Evolutionary conservation across 1,140 invertebrate genomes (phyloP).

Genomic region (Brachionus koreanus): DNA sequence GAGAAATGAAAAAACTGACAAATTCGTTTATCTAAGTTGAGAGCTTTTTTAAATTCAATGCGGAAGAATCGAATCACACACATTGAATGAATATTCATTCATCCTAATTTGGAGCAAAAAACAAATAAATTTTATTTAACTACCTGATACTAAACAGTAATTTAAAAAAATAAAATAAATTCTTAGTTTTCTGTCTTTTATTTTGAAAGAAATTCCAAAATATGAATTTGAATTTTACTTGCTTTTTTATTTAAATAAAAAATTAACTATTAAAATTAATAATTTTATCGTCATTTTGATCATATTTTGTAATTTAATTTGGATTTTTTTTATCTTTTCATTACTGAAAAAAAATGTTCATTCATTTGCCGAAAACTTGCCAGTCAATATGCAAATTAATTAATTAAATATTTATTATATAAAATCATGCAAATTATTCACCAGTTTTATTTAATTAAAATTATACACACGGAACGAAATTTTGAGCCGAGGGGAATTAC

Average conservation of each 20-base stretch:
- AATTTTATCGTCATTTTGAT: too few relatives aligned
- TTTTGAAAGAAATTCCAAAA: too few relatives aligned
- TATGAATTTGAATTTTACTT: neutral
- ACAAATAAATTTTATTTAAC: neutral
- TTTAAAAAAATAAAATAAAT: neutral
- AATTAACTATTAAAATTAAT: neutral
- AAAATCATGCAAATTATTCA: constrained; percentile 30
- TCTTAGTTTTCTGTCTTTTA: neutral
- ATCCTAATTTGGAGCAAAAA: neutral
- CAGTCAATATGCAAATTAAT: constrained; percentile 26
- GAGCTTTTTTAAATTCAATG: neutral
- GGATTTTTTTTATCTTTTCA: neutral
- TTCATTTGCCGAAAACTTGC: neutral
- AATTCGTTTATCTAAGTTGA: neutral
- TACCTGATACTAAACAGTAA: too few relatives aligned
- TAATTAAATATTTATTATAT: constrained; percentile 36
- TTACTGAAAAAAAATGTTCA: neutral
- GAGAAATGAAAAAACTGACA: neutral
- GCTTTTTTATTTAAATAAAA: neutral
- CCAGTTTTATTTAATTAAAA: constrained; percentile 11
- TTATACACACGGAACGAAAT: neutral
- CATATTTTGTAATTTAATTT: neutral
- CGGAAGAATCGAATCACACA: neutral
- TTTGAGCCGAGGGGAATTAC: neutral
- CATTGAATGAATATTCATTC: neutral